phyloP scores from a whole-genome alignment of 2,888 invertebrate species.

The Atethmia centrago region DNA sequence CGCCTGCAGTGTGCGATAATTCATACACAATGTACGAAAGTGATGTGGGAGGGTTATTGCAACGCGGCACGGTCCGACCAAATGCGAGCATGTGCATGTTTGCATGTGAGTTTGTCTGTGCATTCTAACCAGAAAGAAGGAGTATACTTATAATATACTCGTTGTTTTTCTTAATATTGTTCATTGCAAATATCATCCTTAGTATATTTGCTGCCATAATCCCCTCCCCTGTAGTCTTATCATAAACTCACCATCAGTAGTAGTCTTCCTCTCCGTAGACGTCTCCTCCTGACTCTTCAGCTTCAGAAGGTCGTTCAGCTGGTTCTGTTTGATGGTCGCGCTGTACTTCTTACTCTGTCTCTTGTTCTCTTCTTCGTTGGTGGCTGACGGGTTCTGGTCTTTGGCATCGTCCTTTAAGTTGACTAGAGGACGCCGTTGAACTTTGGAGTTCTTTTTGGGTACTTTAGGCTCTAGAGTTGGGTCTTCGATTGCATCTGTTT shows the following conservation, averaged over 20 bases:
- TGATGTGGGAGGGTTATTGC: not conserved
- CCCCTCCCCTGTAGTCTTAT: not conserved
- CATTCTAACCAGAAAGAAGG: not conserved
- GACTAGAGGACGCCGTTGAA: constrained; percentile 82
- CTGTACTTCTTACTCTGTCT: constrained; percentile 88
- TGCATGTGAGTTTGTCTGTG: not conserved
- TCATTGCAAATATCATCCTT: not conserved
- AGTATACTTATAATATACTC: not conserved
- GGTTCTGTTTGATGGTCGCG: constrained; percentile 84
- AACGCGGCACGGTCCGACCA: too few species aligned
- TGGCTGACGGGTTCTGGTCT: constrained; percentile 86
- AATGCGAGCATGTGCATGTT: not conserved
- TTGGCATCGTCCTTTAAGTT: constrained; percentile 76
- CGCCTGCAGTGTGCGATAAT: not conserved
- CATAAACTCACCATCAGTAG: constrained; percentile 74
- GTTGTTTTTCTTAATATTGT: not conserved
- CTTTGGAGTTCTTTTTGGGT: constrained; percentile 72
- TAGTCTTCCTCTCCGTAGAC: constrained; percentile 77
- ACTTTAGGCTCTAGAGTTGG: constrained; percentile 74
- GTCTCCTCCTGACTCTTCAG: constrained; percentile 73
- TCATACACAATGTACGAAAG: not conserved
- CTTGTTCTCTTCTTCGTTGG: constrained; percentile 85
- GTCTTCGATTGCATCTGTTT: constrained; percentile 82
- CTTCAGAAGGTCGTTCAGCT: constrained; percentile 81
- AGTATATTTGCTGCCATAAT: not conserved